These are phyloP conservation scores for Bombus consobrinus DNA, from an alignment of 1,140 invertebrate genomes.

Conservation along the genomic window DNA sequence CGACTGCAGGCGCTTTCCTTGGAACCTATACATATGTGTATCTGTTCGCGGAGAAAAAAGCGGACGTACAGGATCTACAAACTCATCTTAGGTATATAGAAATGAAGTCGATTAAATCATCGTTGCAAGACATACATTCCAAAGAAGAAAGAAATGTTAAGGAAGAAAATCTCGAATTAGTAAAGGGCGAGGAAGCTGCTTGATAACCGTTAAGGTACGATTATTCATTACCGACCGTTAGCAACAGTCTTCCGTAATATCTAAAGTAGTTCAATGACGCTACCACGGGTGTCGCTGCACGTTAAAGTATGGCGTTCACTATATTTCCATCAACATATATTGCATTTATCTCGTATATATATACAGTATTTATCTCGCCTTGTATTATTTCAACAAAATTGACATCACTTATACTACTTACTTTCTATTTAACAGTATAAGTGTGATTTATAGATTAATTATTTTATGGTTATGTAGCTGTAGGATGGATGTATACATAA, in stretches of 20 bases:
- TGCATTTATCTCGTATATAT: neutral
- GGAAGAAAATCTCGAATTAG: neutral
- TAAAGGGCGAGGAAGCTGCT: neutral
- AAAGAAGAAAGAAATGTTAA: neutral
- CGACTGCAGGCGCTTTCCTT: conserved; percentile 67
- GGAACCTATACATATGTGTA: conserved; percentile 71
- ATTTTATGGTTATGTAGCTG: neutral
- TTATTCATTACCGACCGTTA: conserved; percentile 6
- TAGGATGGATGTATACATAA: neutral
- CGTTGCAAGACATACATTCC: neutral
- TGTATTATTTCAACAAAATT: neutral
- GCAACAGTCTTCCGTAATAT: neutral
- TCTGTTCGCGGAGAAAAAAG: conserved; percentile 56
- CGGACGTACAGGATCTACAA: neutral
- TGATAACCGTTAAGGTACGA: conserved; percentile 5
- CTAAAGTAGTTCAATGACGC: neutral
- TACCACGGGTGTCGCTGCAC: neutral
- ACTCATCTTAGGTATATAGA: neutral
- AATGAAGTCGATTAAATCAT: neutral
- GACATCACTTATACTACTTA: neutral
- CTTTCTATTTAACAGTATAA: neutral
- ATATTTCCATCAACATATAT: neutral
- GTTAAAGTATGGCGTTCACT: neutral
- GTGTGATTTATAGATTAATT: neutral
- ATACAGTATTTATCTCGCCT: neutral